Evolutionary conservation across 2,113 vertebrate species (phyloP), one percentile per base, ranked within the genome.

Genomic region (Taurulus bubalis): DNA sequence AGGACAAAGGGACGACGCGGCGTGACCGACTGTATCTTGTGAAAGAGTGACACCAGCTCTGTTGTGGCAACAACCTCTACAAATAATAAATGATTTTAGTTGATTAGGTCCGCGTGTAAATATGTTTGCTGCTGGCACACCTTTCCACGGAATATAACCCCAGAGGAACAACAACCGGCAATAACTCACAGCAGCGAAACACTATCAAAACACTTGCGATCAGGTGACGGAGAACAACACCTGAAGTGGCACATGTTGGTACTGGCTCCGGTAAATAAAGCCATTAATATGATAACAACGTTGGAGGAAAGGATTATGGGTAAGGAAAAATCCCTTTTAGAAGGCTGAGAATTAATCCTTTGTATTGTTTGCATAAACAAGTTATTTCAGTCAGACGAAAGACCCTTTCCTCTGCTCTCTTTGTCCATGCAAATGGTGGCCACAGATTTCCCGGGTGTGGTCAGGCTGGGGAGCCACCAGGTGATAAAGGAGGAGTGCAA

Each of bases 361-460:
- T 2, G 9, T 59, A 59, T 78, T 0, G 56, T 90, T 76, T 81
- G 81, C 80, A 79, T 82, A 64, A 89, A 90, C 86, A 88, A 71
- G 89, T 88, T 86, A 89, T 84, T 91, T 85, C 75, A 88, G 75
- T 58, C 66, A 51, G 90, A 87, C 84, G 91, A 91, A 94, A 95
- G 91, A 75, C 75, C 85, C 70, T 80, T 67, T 71, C 87, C 68
- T 67, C 30, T 8, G 26, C 76, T 80, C 78, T 88, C 83, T 91
- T 85, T 91, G 88, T 65, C 77, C 90, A 96, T 95, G 94, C 94
- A 95, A 95, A 95, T 92, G 66, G 51, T 34, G 69, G 90, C 92
- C 92, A 75, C 93, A 86, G 84, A 85, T 93, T 94, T 94, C 88
- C 95, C 89, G 94, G 95, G 93, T 92, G 94, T 92, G 95, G 94